Evolutionary conservation across 2,888 invertebrate species (phyloP).

Genomic region (Eupeodes luniger): DNA sequence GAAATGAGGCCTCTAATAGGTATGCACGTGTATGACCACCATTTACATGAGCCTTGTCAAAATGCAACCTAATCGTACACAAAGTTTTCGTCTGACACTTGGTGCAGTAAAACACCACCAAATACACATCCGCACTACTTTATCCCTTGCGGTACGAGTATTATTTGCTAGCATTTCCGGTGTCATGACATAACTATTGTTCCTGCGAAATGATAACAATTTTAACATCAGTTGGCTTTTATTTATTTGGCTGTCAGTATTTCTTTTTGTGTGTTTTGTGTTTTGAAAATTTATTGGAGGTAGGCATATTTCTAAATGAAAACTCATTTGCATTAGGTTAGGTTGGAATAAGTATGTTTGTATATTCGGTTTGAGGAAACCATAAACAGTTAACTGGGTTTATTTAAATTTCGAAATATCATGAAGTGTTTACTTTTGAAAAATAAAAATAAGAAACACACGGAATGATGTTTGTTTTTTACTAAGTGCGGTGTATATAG

Average conservation of each 20-base stretch:
- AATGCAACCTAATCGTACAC: conserved; percentile 56
- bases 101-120: conserved; percentile 38
- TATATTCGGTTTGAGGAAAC: conserved; percentile 22
- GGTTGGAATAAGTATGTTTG: neutral
- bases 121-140: conserved; percentile 44
- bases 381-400: conserved; percentile 7
- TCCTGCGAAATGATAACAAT: conserved; percentile 61
- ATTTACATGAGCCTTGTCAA: conserved; percentile 41
- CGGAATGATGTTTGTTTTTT: conserved; percentile 56
- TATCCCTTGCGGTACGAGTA: conserved; percentile 7
- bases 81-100: conserved; percentile 48
- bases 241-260: conserved; percentile 54
- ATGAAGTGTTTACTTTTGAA: conserved; percentile 52
- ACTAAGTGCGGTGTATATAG: conserved; percentile 4
- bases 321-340: conserved; percentile 63
- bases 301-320: conserved; percentile 57
- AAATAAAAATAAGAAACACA: conserved; percentile 3
- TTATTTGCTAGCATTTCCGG: conserved; percentile 52
- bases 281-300: conserved; percentile 61
- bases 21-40: conserved; percentile 23
- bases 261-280: conserved; percentile 4
- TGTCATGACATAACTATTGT: conserved; percentile 58
- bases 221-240: conserved; percentile 66
- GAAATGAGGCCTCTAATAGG: conserved; percentile 5
- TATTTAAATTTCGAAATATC: conserved; percentile 58